phyloP scores from a whole-genome alignment of 2,797 vertebrate species.

The Gouania willdenowi region DNA sequence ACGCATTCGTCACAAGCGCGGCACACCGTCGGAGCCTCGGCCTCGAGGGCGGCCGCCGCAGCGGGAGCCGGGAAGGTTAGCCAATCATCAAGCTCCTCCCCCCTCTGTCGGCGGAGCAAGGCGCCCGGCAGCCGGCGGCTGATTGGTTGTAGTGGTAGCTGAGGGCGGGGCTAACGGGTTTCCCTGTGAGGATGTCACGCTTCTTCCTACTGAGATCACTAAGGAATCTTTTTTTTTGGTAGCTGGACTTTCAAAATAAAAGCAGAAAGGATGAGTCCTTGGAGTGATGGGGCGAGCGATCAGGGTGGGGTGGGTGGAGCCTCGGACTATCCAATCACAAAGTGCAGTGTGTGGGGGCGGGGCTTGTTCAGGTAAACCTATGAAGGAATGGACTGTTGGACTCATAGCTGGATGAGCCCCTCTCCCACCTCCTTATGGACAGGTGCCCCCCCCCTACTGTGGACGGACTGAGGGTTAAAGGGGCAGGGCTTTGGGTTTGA shows the following conservation, averaged over 20 bases:
- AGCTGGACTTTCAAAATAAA: slow-evolving; percentile 61
- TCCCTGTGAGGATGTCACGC: not conserved
- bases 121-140: slow-evolving; percentile 27
- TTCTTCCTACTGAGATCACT: not conserved
- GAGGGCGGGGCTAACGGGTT: too few species aligned
- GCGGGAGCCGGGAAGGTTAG: slow-evolving; percentile 99
- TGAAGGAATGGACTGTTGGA: slow-evolving; percentile 24
- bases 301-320: not conserved
- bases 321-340: slow-evolving; percentile 19
- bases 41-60: slow-evolving; percentile 87
- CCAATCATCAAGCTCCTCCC: slow-evolving; percentile 76
- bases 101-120: slow-evolving; percentile 43
- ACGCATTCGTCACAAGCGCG: slow-evolving; percentile 94
- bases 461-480: slow-evolving; percentile 28
- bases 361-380: slow-evolving; percentile 21
- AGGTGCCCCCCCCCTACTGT: not conserved
- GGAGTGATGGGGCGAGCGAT: slow-evolving; percentile 36
- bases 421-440: not conserved
- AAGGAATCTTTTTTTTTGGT: slow-evolving; percentile 18
- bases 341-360: not conserved
- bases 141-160: slow-evolving; percentile 4
- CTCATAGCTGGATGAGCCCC: slow-evolving; percentile 3
- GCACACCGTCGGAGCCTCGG: slow-evolving; percentile 89
- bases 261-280: slow-evolving; percentile 41
- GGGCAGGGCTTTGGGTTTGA: slow-evolving; percentile 65